Percentiles rank a stretch among this genome's conserved stretches.
Conservation (phyloP, 2,888 invertebrate species). For the Epinotia brunnichana region DNA sequence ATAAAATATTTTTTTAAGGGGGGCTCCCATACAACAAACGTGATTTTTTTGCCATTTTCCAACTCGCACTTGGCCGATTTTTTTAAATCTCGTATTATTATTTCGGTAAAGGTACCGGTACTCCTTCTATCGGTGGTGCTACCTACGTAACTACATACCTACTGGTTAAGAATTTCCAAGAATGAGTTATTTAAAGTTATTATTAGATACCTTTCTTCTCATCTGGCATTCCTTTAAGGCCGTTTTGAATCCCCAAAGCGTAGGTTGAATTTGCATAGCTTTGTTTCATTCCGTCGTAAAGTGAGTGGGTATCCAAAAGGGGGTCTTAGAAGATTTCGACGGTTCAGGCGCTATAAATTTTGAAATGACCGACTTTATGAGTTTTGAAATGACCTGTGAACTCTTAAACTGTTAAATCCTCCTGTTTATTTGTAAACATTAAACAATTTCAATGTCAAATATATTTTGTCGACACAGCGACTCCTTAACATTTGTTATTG, state of each 20-base stretch:
- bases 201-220: not conserved
- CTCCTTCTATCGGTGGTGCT: too few species aligned
- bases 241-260: slow-evolving; percentile 16
- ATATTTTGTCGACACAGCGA: too few species aligned
- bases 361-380: slow-evolving; percentile 28
- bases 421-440: slow-evolving; percentile 6
- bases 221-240: slow-evolving; percentile 17
- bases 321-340: slow-evolving; percentile 17
- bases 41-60: too few species aligned
- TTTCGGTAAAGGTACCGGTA: too few species aligned
- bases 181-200: slow-evolving; percentile 19
- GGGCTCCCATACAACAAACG: too few species aligned
- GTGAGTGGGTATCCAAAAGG: slow-evolving; percentile 23
- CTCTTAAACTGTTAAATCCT: slow-evolving; percentile 13
- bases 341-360: slow-evolving; percentile 28
- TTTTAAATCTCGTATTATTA: too few species aligned
- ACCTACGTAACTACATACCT: too few species aligned
- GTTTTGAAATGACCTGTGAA: slow-evolving; percentile 23
- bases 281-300: slow-evolving; percentile 41
- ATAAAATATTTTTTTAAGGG: too few species aligned
- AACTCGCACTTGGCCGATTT: too few species aligned
- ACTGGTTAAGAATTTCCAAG: not conserved
- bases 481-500: too few species aligned
- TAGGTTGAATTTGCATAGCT: slow-evolving; percentile 38
- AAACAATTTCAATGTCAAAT: not conserved